Evolutionary conservation across 2,888 invertebrate species (phyloP).

Genomic region (Cheilosia scutellata): DNA sequence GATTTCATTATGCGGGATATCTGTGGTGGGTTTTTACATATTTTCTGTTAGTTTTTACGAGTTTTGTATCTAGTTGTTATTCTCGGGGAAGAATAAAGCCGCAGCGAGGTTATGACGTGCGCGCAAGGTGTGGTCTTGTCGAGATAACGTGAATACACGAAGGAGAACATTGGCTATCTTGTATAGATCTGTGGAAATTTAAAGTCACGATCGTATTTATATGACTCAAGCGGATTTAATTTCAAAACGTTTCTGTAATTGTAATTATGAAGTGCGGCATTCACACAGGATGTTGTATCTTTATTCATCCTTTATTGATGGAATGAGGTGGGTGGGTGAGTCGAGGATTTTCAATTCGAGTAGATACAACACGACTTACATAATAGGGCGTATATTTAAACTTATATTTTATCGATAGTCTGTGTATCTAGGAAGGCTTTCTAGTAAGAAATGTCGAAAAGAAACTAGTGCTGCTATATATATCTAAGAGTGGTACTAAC

Average conservation of each 20-base stretch:
- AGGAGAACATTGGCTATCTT: conserved; percentile 29
- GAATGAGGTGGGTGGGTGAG: too few relatives aligned
- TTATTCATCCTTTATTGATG: not conserved
- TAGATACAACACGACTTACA: too few relatives aligned
- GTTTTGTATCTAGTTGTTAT: conserved; percentile 19
- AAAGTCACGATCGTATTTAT: conserved; percentile 39
- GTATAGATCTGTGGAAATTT: conserved; percentile 12
- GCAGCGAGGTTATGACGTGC: conserved; percentile 38
- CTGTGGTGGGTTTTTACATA: conserved; percentile 1
- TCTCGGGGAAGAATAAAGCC: conserved; percentile 1
- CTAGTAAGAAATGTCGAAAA: too few relatives aligned
- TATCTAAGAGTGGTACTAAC: too few relatives aligned
- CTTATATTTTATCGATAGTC: too few relatives aligned
- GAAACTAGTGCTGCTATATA: too few relatives aligned
- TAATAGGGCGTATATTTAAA: too few relatives aligned
- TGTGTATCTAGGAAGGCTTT: too few relatives aligned
- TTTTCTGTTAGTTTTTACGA: conserved; percentile 24
- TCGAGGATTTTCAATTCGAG: too few relatives aligned
- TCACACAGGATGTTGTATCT: conserved; percentile 4
- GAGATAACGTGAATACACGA: conserved; percentile 4
- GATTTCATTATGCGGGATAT: not conserved
- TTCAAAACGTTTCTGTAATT: conserved; percentile 35
- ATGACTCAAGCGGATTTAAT: conserved; percentile 16
- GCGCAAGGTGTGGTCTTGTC: conserved; percentile 58
- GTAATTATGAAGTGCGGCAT: conserved; percentile 17